phyloP scores from a whole-genome alignment of 2,113 vertebrate genomes.

The Peromyscus maniculatus region DNA sequence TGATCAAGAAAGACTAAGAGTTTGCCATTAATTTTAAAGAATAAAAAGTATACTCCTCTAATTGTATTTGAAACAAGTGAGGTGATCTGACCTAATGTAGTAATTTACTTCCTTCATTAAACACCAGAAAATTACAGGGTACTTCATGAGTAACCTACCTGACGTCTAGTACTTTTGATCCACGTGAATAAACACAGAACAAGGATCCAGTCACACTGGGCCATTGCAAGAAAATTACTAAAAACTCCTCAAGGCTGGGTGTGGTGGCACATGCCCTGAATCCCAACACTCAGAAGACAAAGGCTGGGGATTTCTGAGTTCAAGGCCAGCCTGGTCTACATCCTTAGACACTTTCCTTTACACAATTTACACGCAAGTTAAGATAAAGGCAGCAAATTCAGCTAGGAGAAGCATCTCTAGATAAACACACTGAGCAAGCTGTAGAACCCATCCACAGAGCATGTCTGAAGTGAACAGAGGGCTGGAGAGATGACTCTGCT shows the following conservation, averaged over 20 bases:
- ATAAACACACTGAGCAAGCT: not conserved
- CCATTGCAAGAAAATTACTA: not conserved
- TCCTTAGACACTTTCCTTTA: constrained; percentile 11
- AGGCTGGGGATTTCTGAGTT: too few relatives aligned
- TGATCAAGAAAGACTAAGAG: not conserved
- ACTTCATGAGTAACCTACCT: constrained; percentile 44
- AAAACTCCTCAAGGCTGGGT: not conserved
- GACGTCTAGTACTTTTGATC: not conserved
- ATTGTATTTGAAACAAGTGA: constrained; percentile 63
- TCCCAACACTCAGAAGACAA: not conserved
- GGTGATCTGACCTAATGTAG: constrained; percentile 34
- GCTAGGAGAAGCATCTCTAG: not conserved
- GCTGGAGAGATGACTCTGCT: not conserved
- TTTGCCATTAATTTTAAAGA: constrained; percentile 32
- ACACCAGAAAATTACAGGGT: constrained; percentile 45
- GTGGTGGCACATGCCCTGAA: not conserved
- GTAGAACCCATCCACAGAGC: not conserved
- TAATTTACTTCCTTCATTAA: constrained; percentile 61
- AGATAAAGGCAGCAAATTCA: not conserved
- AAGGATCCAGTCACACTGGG: not conserved
- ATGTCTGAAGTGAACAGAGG: not conserved
- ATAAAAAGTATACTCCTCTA: constrained; percentile 7
- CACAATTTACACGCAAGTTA: not conserved
- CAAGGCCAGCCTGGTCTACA: not conserved
- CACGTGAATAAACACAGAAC: not conserved